A percentile compares a stretch with the other conserved stretches of the same genome.
Evolutionary conservation across 2,797 vertebrate species (phyloP).

Genomic region (Microtus agrestis): DNA sequence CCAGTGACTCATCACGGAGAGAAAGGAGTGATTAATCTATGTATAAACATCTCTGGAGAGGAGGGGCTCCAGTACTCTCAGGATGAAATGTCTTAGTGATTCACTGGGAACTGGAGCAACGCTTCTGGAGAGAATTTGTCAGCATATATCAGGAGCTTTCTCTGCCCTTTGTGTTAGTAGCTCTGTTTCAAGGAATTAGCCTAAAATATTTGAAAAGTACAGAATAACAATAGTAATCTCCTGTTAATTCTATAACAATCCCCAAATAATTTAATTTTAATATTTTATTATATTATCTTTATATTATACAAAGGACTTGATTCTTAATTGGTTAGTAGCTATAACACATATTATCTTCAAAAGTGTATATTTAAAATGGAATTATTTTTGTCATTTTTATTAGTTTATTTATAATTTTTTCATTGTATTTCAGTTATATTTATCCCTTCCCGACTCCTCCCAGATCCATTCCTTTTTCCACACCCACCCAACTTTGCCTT

Average conservation of each 20-base stretch:
- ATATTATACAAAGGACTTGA: not conserved
- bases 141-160: not conserved
- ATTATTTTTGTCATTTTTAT: not conserved
- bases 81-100: not conserved
- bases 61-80: not conserved
- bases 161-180: not conserved
- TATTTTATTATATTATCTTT: not conserved
- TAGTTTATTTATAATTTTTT: not conserved
- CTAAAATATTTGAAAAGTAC: not conserved
- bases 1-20: slow-evolving; percentile 10
- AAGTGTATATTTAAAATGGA: not conserved
- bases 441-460: not conserved
- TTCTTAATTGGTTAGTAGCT: not conserved
- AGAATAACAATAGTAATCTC: slow-evolving; percentile 1
- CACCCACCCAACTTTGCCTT: not conserved
- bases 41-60: not conserved
- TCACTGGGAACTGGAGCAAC: not conserved
- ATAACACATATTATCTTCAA: slow-evolving; percentile 20
- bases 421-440: not conserved
- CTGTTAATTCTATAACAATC: too few species aligned
- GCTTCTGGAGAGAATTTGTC: not conserved
- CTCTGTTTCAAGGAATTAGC: not conserved
- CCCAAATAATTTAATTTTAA: not conserved
- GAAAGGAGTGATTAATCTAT: not conserved
- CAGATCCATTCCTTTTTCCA: not conserved